These are phyloP conservation scores for Neopelma chrysocephalum DNA, from an alignment of 2,797 vertebrate genomes.

Conservation along the genomic window DNA sequence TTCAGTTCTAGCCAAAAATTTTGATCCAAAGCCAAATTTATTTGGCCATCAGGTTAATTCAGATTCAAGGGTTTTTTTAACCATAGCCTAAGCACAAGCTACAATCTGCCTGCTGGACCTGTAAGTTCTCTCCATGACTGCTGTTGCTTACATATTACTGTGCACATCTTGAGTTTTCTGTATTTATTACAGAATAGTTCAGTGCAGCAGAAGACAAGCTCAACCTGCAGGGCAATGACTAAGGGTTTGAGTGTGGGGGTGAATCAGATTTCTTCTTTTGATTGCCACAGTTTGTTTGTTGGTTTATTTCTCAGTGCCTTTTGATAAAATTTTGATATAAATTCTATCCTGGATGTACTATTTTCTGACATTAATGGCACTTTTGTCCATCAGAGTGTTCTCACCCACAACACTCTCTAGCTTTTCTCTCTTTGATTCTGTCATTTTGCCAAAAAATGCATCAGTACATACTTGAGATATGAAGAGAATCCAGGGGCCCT, in stretches of 20 bases:
- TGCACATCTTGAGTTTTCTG: background rate
- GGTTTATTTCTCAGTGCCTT: background rate
- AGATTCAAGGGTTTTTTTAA: background rate
- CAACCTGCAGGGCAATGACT: background rate
- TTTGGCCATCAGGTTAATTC: background rate
- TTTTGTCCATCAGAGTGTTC: background rate
- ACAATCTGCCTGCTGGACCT: background rate
- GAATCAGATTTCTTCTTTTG: background rate
- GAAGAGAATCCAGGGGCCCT: background rate
- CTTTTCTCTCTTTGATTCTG: background rate
- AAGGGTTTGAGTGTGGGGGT: background rate
- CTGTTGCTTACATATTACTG: background rate
- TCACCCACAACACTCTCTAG: background rate
- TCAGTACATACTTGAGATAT: background rate
- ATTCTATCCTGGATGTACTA: background rate
- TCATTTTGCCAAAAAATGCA: conserved; percentile 29
- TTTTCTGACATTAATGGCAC: background rate
- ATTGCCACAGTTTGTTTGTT: background rate
- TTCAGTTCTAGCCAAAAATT: background rate
- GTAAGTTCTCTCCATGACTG: background rate
- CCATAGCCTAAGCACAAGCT: background rate
- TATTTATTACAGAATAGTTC: background rate
- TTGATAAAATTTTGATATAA: background rate
- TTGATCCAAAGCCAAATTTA: background rate
- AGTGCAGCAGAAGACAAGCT: background rate